These are phyloP conservation scores for Trachelipus rathkii DNA, from an alignment of 1,140 invertebrate species.

Conservation along the genomic window DNA sequence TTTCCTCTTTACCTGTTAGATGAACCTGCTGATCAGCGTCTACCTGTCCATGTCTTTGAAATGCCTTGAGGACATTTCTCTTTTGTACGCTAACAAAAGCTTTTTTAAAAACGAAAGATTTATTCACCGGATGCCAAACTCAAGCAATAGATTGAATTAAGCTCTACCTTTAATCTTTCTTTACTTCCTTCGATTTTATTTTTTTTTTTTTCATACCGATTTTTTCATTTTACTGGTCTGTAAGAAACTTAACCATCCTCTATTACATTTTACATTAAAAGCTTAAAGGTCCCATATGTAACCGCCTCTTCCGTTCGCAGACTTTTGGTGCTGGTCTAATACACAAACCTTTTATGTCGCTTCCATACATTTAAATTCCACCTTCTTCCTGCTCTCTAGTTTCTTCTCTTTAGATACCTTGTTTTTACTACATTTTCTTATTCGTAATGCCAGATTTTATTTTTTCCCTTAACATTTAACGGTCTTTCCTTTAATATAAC, in stretches of 20 bases:
- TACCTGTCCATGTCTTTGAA: slow-evolving; percentile 3
- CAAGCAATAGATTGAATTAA: not conserved
- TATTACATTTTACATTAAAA: not conserved
- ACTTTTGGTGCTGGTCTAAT: not conserved
- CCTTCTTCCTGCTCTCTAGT: not conserved
- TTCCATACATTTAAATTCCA: not conserved
- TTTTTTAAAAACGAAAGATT: not conserved
- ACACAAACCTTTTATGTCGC: not conserved
- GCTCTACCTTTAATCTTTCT: not conserved
- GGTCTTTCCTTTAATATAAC: no score
- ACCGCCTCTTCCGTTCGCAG: not conserved
- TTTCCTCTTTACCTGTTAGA: not conserved
- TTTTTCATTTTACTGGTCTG: not conserved
- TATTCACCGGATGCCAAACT: not conserved
- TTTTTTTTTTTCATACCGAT: not conserved
- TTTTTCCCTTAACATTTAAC: no score
- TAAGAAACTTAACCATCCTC: not conserved
- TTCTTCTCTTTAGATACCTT: no score
- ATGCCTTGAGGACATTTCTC: not conserved
- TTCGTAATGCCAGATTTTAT: no score
- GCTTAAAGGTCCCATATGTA: not conserved
- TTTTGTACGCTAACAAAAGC: not conserved
- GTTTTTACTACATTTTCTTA: no score
- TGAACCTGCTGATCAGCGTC: not conserved
- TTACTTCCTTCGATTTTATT: slow-evolving; percentile 2